These are phyloP conservation scores for Alcedo atthis DNA, from an alignment of 2,797 vertebrate species.

Conservation along the genomic window DNA sequence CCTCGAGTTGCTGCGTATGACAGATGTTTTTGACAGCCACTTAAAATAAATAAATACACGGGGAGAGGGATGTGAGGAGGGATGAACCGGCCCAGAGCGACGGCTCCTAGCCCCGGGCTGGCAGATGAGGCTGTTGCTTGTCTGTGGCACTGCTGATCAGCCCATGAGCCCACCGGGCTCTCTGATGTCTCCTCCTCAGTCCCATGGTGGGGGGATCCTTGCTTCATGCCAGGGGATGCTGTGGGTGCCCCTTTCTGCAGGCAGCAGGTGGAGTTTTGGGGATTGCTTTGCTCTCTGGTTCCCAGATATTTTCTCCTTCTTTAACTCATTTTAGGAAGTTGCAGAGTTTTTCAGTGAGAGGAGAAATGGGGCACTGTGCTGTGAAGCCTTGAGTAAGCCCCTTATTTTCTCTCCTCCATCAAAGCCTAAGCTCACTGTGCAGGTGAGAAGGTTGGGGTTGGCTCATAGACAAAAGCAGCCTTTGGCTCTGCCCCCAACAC, in stretches of 20 bases:
- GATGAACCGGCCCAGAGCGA: accelerated
- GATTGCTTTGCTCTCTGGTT: not conserved
- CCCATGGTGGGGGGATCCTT: not conserved
- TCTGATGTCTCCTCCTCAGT: not conserved
- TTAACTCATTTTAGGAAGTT: not conserved
- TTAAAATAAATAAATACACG: not conserved
- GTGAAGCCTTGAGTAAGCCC: not conserved
- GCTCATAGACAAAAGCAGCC: accelerated
- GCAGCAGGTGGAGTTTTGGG: not conserved
- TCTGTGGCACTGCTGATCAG: not conserved
- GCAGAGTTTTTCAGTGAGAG: not conserved
- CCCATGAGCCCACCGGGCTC: accelerated
- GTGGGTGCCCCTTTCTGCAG: not conserved
- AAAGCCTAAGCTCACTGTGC: not conserved
- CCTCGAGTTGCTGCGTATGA: accelerated
- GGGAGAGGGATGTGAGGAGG: not conserved
- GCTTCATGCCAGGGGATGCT: not conserved
- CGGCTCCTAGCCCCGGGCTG: not conserved
- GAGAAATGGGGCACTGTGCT: not conserved
- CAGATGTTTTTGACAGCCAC: not conserved
- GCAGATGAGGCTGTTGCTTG: not conserved
- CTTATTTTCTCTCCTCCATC: not conserved
- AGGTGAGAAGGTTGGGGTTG: not conserved
- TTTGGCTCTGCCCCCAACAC: not conserved
- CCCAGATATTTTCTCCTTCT: not conserved